phyloP scores from a whole-genome alignment of 2,113 vertebrate species.

The Datnioides undecimradiatus region DNA sequence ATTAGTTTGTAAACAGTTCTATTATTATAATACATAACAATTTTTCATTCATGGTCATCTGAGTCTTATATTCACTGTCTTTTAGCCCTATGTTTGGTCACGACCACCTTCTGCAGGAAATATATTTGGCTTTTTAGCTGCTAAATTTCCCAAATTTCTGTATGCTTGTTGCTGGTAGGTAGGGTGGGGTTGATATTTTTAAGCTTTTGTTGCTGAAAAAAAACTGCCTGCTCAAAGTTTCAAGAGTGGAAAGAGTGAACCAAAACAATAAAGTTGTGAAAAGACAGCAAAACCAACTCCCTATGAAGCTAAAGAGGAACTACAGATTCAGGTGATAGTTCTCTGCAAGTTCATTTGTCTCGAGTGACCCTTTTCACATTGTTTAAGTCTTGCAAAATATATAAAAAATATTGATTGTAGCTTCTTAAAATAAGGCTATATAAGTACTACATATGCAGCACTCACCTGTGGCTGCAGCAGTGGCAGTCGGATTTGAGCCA shows the following conservation, averaged over 20 bases:
- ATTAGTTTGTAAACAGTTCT: too few species aligned
- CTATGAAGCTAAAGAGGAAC: neutral
- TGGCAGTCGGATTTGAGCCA: constrained; percentile 94
- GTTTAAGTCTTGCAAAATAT: neutral
- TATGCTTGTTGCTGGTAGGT: neutral
- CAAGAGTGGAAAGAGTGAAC: too few species aligned
- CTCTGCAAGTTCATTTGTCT: too few species aligned
- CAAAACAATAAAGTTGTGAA: too few species aligned
- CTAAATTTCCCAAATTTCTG: too few species aligned
- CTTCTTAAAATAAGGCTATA: neutral
- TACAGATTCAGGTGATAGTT: neutral
- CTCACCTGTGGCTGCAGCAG: constrained; percentile 95
- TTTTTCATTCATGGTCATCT: too few species aligned
- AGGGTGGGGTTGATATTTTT: neutral
- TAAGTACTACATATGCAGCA: neutral
- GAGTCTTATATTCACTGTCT: neutral
- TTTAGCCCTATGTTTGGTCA: neutral
- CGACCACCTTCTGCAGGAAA: neutral
- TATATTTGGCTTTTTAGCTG: neutral
- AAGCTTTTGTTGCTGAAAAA: neutral
- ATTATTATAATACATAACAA: too few species aligned
- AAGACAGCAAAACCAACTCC: neutral
- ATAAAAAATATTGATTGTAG: neutral
- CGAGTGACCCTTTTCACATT: neutral
- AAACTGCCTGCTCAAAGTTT: neutral